phyloP scores from a whole-genome alignment of 2,888 invertebrate genomes.

The Drosophila merina region DNA sequence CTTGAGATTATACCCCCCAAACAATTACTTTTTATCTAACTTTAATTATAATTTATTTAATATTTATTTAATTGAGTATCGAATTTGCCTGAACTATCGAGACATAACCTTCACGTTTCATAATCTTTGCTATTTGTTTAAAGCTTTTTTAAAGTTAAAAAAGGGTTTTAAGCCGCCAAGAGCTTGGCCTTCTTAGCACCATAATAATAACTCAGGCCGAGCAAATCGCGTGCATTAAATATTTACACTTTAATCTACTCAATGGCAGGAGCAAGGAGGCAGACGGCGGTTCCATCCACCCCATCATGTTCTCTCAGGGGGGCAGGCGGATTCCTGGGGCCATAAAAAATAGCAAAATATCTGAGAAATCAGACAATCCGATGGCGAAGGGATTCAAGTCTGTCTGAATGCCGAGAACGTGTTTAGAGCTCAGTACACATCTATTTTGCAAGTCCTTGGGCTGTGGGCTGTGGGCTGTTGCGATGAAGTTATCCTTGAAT shows the following conservation, averaged over 20 bases:
- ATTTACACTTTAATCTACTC: constrained; percentile 79
- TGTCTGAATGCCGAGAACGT: constrained; percentile 70
- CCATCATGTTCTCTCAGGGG: constrained; percentile 14
- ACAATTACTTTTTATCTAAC: constrained; percentile 8
- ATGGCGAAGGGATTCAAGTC: constrained; percentile 45
- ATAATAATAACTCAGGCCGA: constrained; percentile 65
- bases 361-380: constrained; percentile 71
- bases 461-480: background rate
- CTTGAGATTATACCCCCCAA: background rate
- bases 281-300: constrained; percentile 9
- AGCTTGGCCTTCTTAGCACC: background rate
- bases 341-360: constrained; percentile 78
- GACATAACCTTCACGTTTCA: no score
- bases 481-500: constrained; percentile 23
- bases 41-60: background rate
- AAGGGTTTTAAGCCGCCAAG: constrained; percentile 15
- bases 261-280: constrained; percentile 67
- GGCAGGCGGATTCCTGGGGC: constrained; percentile 56
- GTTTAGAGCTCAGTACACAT: constrained; percentile 38
- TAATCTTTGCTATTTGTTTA: background rate
- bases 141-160: constrained; percentile 5
- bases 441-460: constrained; percentile 28
- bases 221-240: constrained; percentile 74
- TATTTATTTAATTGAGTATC: background rate
- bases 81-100: no score